Base-by-base conservation (phyloP, 2,888 invertebrate species). In the Dendrolimus houi region DNA sequence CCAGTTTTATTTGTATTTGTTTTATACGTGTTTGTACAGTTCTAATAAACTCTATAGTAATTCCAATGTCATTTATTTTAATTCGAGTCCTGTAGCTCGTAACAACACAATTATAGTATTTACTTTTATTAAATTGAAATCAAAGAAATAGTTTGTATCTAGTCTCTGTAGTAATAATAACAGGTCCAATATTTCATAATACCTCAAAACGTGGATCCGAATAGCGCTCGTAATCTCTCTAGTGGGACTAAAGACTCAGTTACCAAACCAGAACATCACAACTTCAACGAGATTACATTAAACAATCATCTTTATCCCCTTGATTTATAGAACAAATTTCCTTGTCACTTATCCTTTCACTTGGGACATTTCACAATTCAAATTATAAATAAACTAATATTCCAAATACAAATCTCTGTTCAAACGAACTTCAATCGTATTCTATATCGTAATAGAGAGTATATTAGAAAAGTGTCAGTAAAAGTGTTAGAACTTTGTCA, bases 221-320 rank as follows among this genome's bases (percentile, higher is more conserved):
- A 85, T 83, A 82, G 54, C 41, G 87, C 81, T 85, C 82, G 74
- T 79, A 85, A 89, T 87, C 88, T 89, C 87, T 84, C 83, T 80
- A 68, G 70, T 69, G 77, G 72, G 76, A 29, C 47, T 12, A 47
- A 9, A 47, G 47, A 47, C 29, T 29, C 47, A 47, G 47, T 1
- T 56, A 55, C 41, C 62, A 57, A 41, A n/a, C 9, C 52, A 58
- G 69, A 79, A 78, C 60, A 69, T 58, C 68, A 1, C 64, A 80
- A 67, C 57, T 62, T 58, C 56, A 54, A 8, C 6, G 3, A n/a
- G 47, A 47, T 1, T 55, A 12, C 53, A 70, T 57, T 8, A 17
- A 7, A 76, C 72, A 66, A 6, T 57, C 42, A 6, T 62, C 72
- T 62, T 66, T 78, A 79, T 40, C 0, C 0, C 1, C 0, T 52